phyloP scores from a whole-genome alignment of 1,140 invertebrate genomes.

The Leptopilina boulardi region DNA sequence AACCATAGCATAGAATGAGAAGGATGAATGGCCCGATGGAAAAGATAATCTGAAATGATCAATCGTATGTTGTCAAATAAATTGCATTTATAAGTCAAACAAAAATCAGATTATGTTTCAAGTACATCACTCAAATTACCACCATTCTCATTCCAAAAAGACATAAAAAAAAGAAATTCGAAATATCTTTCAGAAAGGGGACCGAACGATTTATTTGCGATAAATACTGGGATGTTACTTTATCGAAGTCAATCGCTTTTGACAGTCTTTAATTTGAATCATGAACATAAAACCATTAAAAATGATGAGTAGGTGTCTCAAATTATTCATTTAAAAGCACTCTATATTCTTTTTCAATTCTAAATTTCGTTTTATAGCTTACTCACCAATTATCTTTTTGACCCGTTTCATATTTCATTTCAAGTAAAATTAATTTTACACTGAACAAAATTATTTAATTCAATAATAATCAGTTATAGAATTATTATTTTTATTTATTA shows the following conservation, averaged over 20 bases:
- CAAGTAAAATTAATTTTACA: no score
- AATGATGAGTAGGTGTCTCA: background rate
- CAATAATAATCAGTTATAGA: no score
- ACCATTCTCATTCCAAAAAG: background rate
- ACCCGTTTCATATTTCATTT: no score
- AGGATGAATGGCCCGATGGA: constrained; percentile 89
- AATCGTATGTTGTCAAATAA: constrained; percentile 66
- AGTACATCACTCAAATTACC: constrained; percentile 32
- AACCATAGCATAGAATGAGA: constrained; percentile 88
- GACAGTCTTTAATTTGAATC: constrained; percentile 1
- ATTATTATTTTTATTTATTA: no score
- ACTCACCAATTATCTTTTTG: no score
- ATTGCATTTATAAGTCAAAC: constrained; percentile 56
- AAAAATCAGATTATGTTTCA: constrained; percentile 33
- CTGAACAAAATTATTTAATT: no score
- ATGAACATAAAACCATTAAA: background rate
- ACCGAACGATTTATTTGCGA: constrained; percentile 51
- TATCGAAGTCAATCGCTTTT: constrained; percentile 22
- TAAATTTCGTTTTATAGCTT: background rate
- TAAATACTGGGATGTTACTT: constrained; percentile 48
- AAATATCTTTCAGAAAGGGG: constrained; percentile 32
- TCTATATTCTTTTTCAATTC: background rate
- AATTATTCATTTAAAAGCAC: background rate
- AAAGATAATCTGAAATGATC: constrained; percentile 83
- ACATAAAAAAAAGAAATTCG: background rate